Evolutionary conservation across 2,888 invertebrate genomes (phyloP).

Genomic region (Harmothoe impar): DNA sequence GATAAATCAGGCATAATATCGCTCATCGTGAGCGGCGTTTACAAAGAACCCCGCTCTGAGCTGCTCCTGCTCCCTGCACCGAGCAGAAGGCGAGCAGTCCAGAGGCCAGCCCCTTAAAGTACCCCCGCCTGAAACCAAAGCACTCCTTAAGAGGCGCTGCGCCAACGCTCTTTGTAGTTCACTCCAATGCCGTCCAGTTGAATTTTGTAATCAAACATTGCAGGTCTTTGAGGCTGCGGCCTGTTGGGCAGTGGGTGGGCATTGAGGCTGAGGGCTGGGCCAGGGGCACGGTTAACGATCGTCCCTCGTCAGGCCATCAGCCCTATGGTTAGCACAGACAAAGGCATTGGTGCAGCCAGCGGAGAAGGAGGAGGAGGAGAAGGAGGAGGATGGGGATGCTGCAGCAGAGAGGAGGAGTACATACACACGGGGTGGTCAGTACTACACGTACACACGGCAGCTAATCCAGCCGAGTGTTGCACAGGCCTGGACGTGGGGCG

Average conservation of each 20-base stretch:
- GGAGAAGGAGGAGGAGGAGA: not conserved
- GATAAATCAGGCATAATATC: slow-evolving; percentile 43
- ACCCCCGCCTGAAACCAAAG: not conserved
- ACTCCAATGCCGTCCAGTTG: not conserved
- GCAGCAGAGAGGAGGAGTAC: not conserved
- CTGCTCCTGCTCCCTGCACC: not conserved
- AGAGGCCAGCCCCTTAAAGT: slow-evolving; percentile 5
- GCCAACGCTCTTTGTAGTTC: not conserved
- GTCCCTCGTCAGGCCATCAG: not conserved
- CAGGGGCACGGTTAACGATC: not conserved
- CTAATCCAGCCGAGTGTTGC: not conserved
- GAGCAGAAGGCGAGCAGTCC: not conserved
- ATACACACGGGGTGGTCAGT: not conserved
- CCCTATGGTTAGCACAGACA: not conserved
- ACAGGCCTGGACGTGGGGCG: not conserved
- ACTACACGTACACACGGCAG: not conserved
- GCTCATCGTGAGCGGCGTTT: slow-evolving; percentile 24
- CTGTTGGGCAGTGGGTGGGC: not conserved
- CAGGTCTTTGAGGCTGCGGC: not conserved
- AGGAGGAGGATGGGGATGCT: not conserved
- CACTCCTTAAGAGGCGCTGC: not conserved
- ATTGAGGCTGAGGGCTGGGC: not conserved
- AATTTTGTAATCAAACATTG: slow-evolving; percentile 53
- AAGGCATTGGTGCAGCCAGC: not conserved
- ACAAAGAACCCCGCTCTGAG: not conserved